A percentile compares a stretch with the other conserved stretches of the same genome.
Conservation (phyloP, 2,113 vertebrate species). For the Tretioscincus oriximinensis region DNA sequence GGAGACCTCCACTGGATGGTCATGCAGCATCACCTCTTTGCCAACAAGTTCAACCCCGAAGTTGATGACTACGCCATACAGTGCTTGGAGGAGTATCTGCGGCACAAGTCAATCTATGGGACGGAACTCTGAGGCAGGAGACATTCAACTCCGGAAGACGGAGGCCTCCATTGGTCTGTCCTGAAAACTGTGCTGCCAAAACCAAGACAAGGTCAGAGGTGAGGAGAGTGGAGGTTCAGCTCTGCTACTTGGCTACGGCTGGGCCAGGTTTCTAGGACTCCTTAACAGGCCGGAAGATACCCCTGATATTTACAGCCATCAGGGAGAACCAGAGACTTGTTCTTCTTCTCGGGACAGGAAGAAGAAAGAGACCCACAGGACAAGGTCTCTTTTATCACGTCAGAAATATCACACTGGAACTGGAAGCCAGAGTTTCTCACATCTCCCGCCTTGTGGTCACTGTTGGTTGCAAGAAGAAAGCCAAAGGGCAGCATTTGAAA, state of each 20-base stretch:
- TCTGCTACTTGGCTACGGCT: rapidly evolving
- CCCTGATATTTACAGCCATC: neutral
- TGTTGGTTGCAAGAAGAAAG: neutral
- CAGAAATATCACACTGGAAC: neutral
- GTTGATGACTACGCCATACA: conserved; percentile 79
- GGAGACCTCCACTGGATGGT: conserved; percentile 87
- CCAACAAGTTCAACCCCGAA: conserved; percentile 90
- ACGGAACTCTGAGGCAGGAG: conserved; percentile 43
- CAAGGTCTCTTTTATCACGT: neutral
- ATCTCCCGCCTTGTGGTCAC: neutral
- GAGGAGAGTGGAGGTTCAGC: neutral
- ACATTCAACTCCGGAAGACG: rapidly evolving
- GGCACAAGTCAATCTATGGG: conserved; percentile 71
- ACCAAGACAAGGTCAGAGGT: too few relatives aligned
- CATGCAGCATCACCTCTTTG: conserved; percentile 82
- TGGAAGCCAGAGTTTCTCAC: neutral
- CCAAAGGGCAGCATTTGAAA: too few relatives aligned
- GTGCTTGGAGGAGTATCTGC: conserved; percentile 85
- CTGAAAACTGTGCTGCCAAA: neutral
- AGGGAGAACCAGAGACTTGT: too few relatives aligned
- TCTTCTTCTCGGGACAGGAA: neutral
- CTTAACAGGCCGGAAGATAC: neutral
- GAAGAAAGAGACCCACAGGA: neutral
- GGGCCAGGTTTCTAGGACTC: neutral
- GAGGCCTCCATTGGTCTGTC: too few relatives aligned